Conservation (phyloP, 2,888 invertebrate species). For the Molanna angustata region DNA sequence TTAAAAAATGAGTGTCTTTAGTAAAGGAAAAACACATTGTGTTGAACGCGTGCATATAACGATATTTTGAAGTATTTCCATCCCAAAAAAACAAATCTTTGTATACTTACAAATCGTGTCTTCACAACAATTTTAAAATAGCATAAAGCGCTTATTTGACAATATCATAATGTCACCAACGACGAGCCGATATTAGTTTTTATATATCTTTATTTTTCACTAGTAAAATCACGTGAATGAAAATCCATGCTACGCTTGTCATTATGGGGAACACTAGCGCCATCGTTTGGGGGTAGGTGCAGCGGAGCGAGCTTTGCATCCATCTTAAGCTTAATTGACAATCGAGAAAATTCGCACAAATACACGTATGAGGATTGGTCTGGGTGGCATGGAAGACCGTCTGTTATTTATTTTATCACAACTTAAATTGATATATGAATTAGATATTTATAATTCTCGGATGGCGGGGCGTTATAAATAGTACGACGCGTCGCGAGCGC, state of each 20-base stretch:
- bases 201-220: conserved; percentile 10
- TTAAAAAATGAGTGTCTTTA: too few relatives aligned
- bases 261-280: conserved; percentile 18
- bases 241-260: conserved; percentile 17
- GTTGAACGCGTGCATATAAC: neutral
- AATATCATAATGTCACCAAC: too few relatives aligned
- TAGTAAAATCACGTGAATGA: conserved; percentile 24
- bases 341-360: neutral
- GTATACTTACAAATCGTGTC: neutral
- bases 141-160: too few relatives aligned
- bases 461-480: conserved; percentile 20
- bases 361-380: conserved; percentile 7
- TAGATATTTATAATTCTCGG: conserved; percentile 22
- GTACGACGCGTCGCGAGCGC: conserved; percentile 26
- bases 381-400: too few relatives aligned
- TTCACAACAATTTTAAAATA: too few relatives aligned
- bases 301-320: neutral
- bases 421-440: too few relatives aligned
- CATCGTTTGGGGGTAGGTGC: conserved; percentile 9
- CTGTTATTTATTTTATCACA: too few relatives aligned
- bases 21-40: too few relatives aligned
- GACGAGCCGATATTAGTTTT: too few relatives aligned
- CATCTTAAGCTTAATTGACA: too few relatives aligned
- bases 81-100: neutral
- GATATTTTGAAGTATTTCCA: neutral